Evolutionary conservation across 1,140 invertebrate species (phyloP), one percentile per base, ranked within the genome.

Genomic region (Bemisia tabaci): DNA sequence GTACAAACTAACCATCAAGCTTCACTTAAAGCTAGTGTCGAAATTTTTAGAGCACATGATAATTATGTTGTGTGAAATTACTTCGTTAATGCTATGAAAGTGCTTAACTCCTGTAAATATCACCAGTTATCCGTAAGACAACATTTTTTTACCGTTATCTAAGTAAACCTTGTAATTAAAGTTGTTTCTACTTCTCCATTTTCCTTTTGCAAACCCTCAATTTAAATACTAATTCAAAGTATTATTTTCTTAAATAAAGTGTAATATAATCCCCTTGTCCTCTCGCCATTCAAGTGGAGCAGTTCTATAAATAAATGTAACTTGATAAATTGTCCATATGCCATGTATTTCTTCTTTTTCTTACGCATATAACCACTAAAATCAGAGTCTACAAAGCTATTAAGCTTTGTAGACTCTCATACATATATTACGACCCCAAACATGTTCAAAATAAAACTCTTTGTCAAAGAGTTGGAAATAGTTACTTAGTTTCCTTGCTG

Each of bases 231-330:
- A 48, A 48, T 48, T 17, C 33, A 48, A 48, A 48, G 33, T 48
- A 48, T 48, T 48, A 48, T 48, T 48, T 48, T 48, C 33, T 48
- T 48, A 48, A n/a, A n/a, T n/a, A n/a, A 48, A 48, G 33, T 48
- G 33, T 48, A 48, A 9, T 9, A 48, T 48, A 48, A 9, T 48
- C 17, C 33, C 33, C 33, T 48, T 48, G 33, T 48, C 33, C 33
- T 48, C 33, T 48, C 33, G 33, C 33, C 33, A 48, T 48, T 48
- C 5, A 48, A 48, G 33, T 48, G 33, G 17, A 48, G 5, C 33
- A 48, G 33, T 48, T 48, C 33, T 9, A 17, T 5, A 48, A 48
- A 48, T 48, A 48, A 48, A 48, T 48, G 33, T 48, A 48, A 9
- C 33, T 48, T 48, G 33, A 48, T 48, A 48, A 17, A 48, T 48